Conservation (phyloP, 1,140 invertebrate species). For the Aleiodes sp. region DNA sequence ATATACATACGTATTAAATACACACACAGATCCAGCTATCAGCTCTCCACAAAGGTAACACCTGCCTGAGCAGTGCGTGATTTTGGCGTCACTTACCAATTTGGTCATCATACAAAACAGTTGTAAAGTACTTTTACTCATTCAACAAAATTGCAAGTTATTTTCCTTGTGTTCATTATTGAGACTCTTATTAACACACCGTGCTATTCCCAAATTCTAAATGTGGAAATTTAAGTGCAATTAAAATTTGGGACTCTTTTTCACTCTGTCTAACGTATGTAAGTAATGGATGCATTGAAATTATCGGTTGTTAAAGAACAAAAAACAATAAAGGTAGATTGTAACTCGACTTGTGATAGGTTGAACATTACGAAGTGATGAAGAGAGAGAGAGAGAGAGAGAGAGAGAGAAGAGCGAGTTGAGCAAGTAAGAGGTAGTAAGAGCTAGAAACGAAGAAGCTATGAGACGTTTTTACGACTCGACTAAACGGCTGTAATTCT, state of each 20-base stretch:
- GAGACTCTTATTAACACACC: no score
- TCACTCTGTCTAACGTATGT: no score
- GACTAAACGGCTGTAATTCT: slow-evolving; percentile 49
- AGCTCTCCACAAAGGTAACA: not conserved
- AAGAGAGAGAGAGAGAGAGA: slow-evolving; percentile 11
- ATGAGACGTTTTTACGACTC: slow-evolving; percentile 47
- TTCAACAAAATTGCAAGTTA: no score
- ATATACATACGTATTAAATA: slow-evolving; percentile 1
- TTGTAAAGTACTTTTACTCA: no score
- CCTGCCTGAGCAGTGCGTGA: not conserved
- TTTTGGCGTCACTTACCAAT: no score
- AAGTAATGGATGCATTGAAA: no score
- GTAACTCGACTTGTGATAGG: slow-evolving; percentile 12
- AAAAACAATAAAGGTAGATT: not conserved
- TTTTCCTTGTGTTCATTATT: no score
- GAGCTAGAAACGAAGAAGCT: slow-evolving; percentile 20
- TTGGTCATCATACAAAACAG: no score
- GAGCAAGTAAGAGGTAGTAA: slow-evolving; percentile 22
- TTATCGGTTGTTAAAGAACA: no score
- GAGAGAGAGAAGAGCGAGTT: not conserved
- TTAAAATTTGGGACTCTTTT: no score
- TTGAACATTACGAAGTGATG: not conserved
- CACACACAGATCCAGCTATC: not conserved
- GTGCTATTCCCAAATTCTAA: no score
- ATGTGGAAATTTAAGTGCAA: no score